A percentile compares a stretch with the other conserved stretches of the same genome.
phyloP scores from a whole-genome alignment of 2,888 invertebrate genomes.

The Perizoma affinitatum region DNA sequence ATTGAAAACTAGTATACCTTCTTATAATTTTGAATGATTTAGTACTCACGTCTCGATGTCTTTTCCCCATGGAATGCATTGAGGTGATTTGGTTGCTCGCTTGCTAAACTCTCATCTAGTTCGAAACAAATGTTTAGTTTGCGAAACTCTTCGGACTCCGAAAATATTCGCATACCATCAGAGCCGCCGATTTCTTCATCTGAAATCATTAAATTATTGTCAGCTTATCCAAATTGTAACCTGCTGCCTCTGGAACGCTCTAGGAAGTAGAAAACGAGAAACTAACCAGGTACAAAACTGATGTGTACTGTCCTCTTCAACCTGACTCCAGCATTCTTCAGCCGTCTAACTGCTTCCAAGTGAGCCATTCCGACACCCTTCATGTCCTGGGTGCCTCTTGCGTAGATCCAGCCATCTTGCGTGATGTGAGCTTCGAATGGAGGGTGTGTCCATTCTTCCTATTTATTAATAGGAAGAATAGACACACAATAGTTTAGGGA shows the following conservation, averaged over 20 bases:
- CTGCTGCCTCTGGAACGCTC: too few relatives aligned
- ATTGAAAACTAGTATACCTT: too few relatives aligned
- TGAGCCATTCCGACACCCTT: conserved; percentile 89
- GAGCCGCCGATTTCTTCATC: conserved; percentile 91
- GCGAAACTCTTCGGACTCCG: conserved; percentile 86
- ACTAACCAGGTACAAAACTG: conserved; percentile 87
- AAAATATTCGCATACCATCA: conserved; percentile 88
- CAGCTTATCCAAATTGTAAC: not conserved
- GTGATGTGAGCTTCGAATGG: conserved; percentile 94
- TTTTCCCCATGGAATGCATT: conserved; percentile 86
- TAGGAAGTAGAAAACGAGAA: not conserved
- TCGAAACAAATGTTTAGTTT: conserved; percentile 90
- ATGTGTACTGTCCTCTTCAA: conserved; percentile 87
- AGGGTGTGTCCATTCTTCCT: conserved; percentile 93
- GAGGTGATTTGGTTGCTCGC: conserved; percentile 43
- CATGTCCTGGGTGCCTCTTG: conserved; percentile 93
- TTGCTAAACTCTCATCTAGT: conserved; percentile 89
- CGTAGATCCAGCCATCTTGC: conserved; percentile 91
- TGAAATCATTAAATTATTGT: conserved; percentile 42
- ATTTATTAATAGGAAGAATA: not conserved
- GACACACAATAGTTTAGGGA: too few relatives aligned
- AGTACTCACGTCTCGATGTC: conserved; percentile 87
- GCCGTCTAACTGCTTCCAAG: conserved; percentile 86
- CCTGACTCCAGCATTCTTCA: conserved; percentile 78
- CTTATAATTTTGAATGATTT: too few relatives aligned